Evolutionary conservation across 2,888 invertebrate species (phyloP).

Genomic region (Noctua pronuba): DNA sequence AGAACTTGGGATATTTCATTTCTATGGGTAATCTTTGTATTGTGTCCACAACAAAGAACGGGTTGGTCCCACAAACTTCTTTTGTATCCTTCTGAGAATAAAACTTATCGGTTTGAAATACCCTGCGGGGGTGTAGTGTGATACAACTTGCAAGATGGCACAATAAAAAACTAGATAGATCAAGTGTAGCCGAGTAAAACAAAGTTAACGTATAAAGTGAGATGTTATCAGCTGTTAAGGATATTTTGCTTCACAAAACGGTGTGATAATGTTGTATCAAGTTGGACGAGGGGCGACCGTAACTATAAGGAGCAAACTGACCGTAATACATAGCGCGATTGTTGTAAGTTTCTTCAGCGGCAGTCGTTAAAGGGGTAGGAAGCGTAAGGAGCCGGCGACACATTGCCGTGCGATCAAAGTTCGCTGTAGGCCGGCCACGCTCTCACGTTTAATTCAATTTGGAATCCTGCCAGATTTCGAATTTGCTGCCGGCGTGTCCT

Average conservation of each 20-base stretch:
- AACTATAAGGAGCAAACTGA: slow-evolving; percentile 40
- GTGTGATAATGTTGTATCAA: slow-evolving; percentile 52
- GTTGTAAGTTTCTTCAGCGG: slow-evolving; percentile 59
- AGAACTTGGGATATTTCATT: slow-evolving; percentile 41
- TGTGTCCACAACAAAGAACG: slow-evolving; percentile 51
- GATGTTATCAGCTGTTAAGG: slow-evolving; percentile 27
- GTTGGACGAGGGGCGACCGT: slow-evolving; percentile 11
- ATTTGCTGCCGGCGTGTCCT: slow-evolving; percentile 85
- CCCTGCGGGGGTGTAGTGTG: slow-evolving; percentile 23
- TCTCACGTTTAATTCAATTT: slow-evolving; percentile 88
- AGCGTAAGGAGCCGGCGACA: slow-evolving; percentile 68
- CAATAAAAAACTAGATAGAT: slow-evolving; percentile 44
- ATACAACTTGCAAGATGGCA: slow-evolving; percentile 26
- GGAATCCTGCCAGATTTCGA: slow-evolving; percentile 86
- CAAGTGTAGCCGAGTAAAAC: slow-evolving; percentile 2
- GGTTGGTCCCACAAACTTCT: slow-evolving; percentile 43
- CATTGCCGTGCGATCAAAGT: slow-evolving; percentile 82
- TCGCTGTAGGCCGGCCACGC: slow-evolving; percentile 78
- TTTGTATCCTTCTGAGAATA: slow-evolving; percentile 44
- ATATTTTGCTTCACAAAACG: slow-evolving; percentile 31
- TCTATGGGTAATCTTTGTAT: slow-evolving; percentile 30
- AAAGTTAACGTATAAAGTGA: slow-evolving; percentile 34
- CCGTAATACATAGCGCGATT: slow-evolving; percentile 40
- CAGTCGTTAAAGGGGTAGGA: slow-evolving; percentile 66
- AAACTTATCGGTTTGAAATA: slow-evolving; percentile 42